Evolutionary conservation across 2,797 vertebrate species (phyloP), one percentile per base, ranked within the genome.

Genomic region (Hybognathus amarus): DNA sequence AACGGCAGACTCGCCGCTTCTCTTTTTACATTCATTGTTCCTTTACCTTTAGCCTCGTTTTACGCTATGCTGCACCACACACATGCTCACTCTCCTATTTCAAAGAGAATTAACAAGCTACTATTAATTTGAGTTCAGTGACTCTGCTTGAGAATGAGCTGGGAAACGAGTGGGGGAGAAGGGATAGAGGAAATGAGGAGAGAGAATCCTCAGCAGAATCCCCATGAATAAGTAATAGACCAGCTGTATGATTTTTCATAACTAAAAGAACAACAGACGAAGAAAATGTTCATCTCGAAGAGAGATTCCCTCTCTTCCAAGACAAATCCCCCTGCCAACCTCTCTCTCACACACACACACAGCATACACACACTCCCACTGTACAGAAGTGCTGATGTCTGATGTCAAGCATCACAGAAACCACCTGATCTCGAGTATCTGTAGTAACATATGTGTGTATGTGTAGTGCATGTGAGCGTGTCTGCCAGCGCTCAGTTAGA

Each of bases 61-160:
- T 36, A 27, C 30, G 40, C 38, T 17, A 47, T 52, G 5, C 36
- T 54, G 42, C 56, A 13, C 56, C 64, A 68, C 73, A 79, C 77
- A 68, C 59, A 77, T 63, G n/a, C 68, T 69, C 45, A 33, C 64
- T 8, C 47, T 67, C 52, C 33, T 38, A 88, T 90, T 90, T 90
- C 88, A 92, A 94, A 93, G 87, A 85, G 91, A 94, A 94, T 94
- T 91, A 92, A 89, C 87, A 91, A 93, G 90, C 87, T 89, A 82
- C 91, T 91, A 93, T 93, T 91, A 91, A 92, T 93, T 93, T 91
- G 88, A 90, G 88, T 83, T 86, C 76, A n/a, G 87, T 81, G 77
- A 68, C 85, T 87, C 89, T 85, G 70, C 90, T 89, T 59, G 56
- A 36, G 86, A 11, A 84, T 71, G 56, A 87, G 89, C 79, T 33